A percentile compares a stretch with the other conserved stretches of the same genome.
Evolutionary conservation across 2,113 vertebrate species (phyloP).

Genomic region (Narcine bancroftii): DNA sequence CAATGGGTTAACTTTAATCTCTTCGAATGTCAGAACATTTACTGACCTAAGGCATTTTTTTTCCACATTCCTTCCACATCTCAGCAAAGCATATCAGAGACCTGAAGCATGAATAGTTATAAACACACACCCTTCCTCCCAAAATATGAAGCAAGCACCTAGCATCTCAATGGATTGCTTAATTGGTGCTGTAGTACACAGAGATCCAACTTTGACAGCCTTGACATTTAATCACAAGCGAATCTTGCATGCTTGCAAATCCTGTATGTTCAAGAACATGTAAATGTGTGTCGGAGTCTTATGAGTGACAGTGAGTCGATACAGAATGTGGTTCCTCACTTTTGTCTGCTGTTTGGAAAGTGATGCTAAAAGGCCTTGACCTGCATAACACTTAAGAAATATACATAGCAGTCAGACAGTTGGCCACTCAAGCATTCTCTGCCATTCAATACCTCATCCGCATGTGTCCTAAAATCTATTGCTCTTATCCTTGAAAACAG

Average conservation of each 20-base stretch:
- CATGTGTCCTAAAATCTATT: too few relatives aligned
- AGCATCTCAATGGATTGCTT: background rate
- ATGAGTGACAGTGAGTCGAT: background rate
- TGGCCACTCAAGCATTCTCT: too few relatives aligned
- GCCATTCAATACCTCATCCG: too few relatives aligned
- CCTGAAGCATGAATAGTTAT: background rate
- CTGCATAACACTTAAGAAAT: background rate
- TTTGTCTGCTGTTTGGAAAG: background rate
- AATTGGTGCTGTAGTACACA: too few relatives aligned
- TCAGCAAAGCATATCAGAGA: background rate
- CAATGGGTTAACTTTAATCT: background rate
- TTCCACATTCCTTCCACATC: background rate
- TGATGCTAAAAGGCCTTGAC: background rate
- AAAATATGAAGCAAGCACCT: background rate
- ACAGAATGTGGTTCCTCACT: background rate
- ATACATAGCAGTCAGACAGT: too few relatives aligned
- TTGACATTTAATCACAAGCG: constrained; percentile 2
- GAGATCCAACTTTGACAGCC: constrained; percentile 19
- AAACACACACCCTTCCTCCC: background rate
- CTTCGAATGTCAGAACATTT: background rate
- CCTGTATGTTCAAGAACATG: background rate
- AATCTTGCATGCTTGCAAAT: background rate
- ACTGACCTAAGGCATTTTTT: constrained; percentile 16
- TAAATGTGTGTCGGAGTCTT: background rate
- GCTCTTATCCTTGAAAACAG: too few relatives aligned